phyloP scores from a whole-genome alignment of 2,113 vertebrate species.

The Apteryx owenii region DNA sequence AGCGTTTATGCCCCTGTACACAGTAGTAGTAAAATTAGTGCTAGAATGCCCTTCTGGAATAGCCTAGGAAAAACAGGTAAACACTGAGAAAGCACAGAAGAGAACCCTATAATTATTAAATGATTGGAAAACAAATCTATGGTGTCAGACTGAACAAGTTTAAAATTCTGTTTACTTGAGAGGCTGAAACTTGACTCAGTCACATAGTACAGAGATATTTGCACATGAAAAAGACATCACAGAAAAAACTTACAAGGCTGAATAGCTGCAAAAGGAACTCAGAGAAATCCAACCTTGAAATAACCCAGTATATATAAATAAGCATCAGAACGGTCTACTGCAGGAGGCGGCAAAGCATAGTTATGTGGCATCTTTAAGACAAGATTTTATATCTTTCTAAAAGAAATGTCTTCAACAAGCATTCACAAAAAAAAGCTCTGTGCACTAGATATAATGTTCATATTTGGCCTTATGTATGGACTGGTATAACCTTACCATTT shows the following conservation, averaged over 20 bases:
- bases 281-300: neutral
- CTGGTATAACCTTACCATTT: neutral
- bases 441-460: neutral
- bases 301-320: neutral
- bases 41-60: neutral
- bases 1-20: neutral
- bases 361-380: neutral
- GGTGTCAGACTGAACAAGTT: neutral
- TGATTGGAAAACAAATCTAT: neutral
- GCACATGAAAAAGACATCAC: neutral
- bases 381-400: neutral
- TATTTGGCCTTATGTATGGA: neutral
- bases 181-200: neutral
- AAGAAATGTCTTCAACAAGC: neutral
- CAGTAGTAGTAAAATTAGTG: neutral
- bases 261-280: neutral
- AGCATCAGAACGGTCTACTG: neutral
- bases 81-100: neutral
- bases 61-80: neutral
- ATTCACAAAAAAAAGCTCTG: neutral
- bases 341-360: neutral
- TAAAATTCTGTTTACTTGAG: neutral
- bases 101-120: neutral
- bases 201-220: neutral
- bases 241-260: neutral